Evolutionary conservation across 2,113 vertebrate genomes (phyloP).

Genomic region (Passer domesticus): DNA sequence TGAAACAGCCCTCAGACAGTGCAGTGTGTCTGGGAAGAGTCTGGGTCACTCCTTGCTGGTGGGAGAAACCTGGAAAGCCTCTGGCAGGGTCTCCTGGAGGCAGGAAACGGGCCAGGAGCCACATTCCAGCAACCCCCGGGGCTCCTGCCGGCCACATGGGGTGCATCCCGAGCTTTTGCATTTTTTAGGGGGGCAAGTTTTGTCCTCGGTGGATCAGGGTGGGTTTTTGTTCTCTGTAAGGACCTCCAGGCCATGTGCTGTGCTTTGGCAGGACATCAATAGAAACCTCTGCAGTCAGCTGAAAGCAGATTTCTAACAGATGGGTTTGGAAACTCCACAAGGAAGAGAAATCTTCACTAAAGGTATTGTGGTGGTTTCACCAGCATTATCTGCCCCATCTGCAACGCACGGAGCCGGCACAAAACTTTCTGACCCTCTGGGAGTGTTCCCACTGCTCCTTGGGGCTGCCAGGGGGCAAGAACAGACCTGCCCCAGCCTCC

Average conservation of each 20-base stretch:
- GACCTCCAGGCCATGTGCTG: slow-evolving; percentile 54
- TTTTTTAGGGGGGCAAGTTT: background rate
- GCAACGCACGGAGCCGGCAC: background rate
- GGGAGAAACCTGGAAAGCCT: background rate
- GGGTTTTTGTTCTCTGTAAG: slow-evolving; percentile 51
- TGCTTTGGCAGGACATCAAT: slow-evolving; percentile 58
- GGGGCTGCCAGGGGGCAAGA: background rate
- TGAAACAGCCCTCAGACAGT: background rate
- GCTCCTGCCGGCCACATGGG: background rate
- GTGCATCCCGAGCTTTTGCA: background rate
- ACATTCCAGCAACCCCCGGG: background rate
- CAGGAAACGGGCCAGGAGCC: background rate
- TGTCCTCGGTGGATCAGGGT: slow-evolving; percentile 37
- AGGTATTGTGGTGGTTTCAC: background rate
- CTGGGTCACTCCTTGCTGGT: background rate
- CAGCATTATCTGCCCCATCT: background rate
- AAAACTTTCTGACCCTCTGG: background rate
- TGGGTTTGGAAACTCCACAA: slow-evolving; percentile 36
- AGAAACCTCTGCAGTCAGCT: slow-evolving; percentile 33
- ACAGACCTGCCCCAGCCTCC: background rate
- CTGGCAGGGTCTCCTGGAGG: background rate
- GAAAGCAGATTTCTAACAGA: slow-evolving; percentile 51
- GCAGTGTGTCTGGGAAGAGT: background rate
- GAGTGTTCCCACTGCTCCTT: background rate
- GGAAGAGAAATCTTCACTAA: background rate